Base-by-base conservation (phyloP, 1,140 invertebrate genomes). In the Cylas formicarius region DNA sequence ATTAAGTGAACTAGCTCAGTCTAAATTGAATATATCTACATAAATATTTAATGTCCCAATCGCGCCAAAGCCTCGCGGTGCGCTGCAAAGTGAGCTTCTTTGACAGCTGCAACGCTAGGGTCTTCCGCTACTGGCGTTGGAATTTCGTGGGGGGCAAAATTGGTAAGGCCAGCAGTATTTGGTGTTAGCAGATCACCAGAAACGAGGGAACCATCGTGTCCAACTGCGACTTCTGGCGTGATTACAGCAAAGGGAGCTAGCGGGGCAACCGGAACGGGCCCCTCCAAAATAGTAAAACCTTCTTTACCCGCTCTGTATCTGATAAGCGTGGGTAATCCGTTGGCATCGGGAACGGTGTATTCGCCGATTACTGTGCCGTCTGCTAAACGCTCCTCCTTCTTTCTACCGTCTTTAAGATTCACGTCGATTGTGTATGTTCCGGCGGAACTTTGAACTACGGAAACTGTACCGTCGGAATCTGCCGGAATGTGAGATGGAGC, bases 281-380 rank as follows among this genome's bases (percentile, higher is more conserved):
- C 44, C 16, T 46, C 32, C 5, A 47, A 1, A 11, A 50, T 41
- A 26, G 26, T 45, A 28, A 50, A 50, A 4, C 48, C 48, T 18
- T 50, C 44, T 9, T 4, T 11, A 16, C 38, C 48, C 3, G 48
- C 9, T 14, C 22, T 29, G 21, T 50, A 50, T 21, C 26, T 46
- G 23, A 46, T 8, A 9, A 13, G 21, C 17, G 29, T 22, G 0
- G 19, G 20, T 8, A 22, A 2, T 3, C 44, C 44, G 14, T 35
- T 16, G 13, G 14, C 31, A 17, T 36, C 38, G 4, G 26, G 31
- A 11, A 41, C 7, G 14, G 44, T 28, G 22, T 50, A 50, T 40
- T 45, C 29, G 10, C 48, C 48, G 3, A 41, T 13, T 3, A 50
- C 23, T 9, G 36, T 28, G 9, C 48, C 48, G 31, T 45, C 42